These are phyloP conservation scores for Petromus typicus DNA, from an alignment of 2,113 vertebrate genomes.

Conservation along the genomic window DNA sequence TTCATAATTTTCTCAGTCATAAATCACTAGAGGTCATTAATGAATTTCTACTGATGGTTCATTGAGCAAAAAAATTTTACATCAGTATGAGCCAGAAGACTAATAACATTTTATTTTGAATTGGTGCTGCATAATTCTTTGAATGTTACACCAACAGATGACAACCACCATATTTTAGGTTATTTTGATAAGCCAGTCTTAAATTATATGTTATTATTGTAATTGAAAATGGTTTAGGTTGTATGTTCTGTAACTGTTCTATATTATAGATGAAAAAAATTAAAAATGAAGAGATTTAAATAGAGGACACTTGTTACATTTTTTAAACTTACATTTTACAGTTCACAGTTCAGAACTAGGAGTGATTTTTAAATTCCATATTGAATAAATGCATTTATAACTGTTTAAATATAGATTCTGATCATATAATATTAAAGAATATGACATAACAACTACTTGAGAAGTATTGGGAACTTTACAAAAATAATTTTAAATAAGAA, in stretches of 20 bases:
- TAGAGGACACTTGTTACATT: neutral
- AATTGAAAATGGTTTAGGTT: neutral
- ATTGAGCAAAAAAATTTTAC: neutral
- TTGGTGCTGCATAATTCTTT: neutral
- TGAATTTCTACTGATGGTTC: slow-evolving; percentile 20
- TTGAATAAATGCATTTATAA: neutral
- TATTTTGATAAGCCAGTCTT: neutral
- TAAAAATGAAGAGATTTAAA: neutral
- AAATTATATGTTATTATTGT: neutral
- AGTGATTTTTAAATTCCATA: neutral
- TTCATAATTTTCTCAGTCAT: neutral
- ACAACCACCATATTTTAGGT: neutral
- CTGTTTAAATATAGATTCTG: neutral
- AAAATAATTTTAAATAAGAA: neutral
- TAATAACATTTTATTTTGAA: neutral
- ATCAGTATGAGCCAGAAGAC: neutral
- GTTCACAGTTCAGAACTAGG: neutral
- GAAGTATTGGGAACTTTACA: neutral
- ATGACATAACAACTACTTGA: neutral
- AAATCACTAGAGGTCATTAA: neutral
- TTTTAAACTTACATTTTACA: neutral
- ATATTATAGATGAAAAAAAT: neutral
- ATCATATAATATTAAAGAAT: neutral
- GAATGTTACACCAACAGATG: neutral
- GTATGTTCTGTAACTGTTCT: neutral